These are phyloP conservation scores for Arenaria interpres DNA, from an alignment of 2,113 vertebrate genomes.

Conservation along the genomic window DNA sequence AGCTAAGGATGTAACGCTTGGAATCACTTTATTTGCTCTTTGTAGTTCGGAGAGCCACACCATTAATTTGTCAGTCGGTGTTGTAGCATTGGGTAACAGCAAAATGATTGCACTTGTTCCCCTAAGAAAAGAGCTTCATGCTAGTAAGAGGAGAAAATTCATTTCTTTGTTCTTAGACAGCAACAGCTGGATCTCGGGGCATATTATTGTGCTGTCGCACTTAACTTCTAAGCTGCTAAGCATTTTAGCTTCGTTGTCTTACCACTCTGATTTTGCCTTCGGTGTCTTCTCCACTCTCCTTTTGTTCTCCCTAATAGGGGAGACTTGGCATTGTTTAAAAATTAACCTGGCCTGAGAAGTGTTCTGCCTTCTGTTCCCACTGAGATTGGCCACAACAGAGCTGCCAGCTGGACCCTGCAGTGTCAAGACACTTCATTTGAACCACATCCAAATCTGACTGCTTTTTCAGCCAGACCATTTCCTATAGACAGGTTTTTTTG, in stretches of 20 bases:
- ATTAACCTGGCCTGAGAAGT: background rate
- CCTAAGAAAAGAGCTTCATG: background rate
- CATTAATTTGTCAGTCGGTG: constrained; percentile 7
- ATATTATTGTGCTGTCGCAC: background rate
- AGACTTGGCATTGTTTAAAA: background rate
- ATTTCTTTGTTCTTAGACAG: constrained; percentile 41
- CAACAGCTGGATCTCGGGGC: background rate
- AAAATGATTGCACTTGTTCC: constrained; percentile 4
- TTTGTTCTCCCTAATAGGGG: background rate
- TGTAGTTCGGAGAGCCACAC: background rate
- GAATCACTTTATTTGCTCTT: background rate
- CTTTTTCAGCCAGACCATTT: background rate
- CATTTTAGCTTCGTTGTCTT: background rate
- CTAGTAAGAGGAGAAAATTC: background rate
- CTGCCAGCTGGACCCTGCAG: background rate
- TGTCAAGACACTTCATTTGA: background rate
- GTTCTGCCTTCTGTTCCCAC: background rate
- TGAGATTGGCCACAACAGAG: background rate
- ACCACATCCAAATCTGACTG: background rate
- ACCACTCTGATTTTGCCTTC: background rate
- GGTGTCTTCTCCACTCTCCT: background rate
- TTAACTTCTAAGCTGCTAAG: background rate
- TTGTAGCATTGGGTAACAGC: background rate
- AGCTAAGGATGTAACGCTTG: background rate
- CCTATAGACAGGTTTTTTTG: background rate